Percentiles rank a stretch among this genome's conserved stretches.
phyloP scores from a whole-genome alignment of 2,888 invertebrate species.

The Chaetogeoica ovagalla region DNA sequence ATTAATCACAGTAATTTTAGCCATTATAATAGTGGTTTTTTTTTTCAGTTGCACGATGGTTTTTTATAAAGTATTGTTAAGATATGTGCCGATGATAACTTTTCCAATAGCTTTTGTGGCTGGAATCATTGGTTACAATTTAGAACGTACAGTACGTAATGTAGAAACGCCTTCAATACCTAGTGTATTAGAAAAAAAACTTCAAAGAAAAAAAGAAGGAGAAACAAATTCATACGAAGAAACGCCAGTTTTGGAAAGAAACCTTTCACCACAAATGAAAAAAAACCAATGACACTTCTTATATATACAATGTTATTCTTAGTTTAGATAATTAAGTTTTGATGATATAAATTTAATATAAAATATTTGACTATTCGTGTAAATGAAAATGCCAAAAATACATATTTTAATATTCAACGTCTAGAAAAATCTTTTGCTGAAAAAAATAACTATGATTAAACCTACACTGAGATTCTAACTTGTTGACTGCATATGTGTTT shows the following conservation, averaged over 20 bases:
- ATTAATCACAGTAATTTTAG: no score
- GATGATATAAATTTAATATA: neutral
- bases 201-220: slow-evolving; percentile 24
- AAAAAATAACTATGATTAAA: neutral
- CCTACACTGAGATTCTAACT: neutral
- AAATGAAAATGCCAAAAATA: no score
- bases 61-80: slow-evolving; percentile 67
- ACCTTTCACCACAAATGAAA: slow-evolving; percentile 38
- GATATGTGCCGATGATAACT: slow-evolving; percentile 78
- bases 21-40: no score
- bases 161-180: slow-evolving; percentile 59
- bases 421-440: no score
- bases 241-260: slow-evolving; percentile 45
- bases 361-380: neutral
- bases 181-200: slow-evolving; percentile 47
- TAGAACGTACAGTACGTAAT: slow-evolving; percentile 72
- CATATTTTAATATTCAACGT: no score
- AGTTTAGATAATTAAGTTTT: slow-evolving; percentile 17
- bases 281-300: neutral
- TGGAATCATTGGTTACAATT: slow-evolving; percentile 83
- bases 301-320: neutral
- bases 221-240: neutral
- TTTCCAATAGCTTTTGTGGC: slow-evolving; percentile 81
- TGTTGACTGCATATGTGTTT: no score
- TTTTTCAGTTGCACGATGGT: slow-evolving; percentile 58